A percentile compares a stretch with the other conserved stretches of the same genome.
Evolutionary conservation across 2,797 vertebrate species (phyloP).

Genomic region (Antrozous pallidus): DNA sequence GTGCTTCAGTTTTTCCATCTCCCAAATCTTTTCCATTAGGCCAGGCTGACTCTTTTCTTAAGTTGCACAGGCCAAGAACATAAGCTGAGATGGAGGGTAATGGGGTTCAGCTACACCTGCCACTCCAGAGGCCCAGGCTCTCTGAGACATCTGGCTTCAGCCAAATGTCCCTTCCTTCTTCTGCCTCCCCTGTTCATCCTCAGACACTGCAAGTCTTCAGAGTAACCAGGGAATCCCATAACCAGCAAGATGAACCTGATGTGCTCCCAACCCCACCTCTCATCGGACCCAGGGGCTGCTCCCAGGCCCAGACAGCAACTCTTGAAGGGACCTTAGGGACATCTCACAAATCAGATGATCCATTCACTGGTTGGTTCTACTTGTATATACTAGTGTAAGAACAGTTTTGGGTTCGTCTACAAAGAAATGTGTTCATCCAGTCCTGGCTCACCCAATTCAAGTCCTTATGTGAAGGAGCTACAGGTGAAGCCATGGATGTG

Average conservation of each 20-base stretch:
- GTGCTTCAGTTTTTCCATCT: background rate
- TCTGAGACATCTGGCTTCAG: background rate
- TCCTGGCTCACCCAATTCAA: background rate
- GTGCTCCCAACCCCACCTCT: background rate
- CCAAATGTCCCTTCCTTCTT: background rate
- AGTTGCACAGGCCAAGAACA: background rate
- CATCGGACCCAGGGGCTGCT: background rate
- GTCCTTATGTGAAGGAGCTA: background rate
- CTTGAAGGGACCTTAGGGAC: background rate
- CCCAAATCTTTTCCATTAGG: background rate
- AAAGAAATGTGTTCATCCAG: background rate
- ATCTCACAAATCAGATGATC: background rate
- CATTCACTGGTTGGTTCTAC: background rate
- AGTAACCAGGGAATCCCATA: background rate
- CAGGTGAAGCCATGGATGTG: too few relatives aligned
- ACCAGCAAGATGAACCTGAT: background rate
- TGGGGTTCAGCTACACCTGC: background rate
- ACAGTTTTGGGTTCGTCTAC: background rate
- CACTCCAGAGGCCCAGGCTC: background rate
- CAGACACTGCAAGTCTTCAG: background rate
- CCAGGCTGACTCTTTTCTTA: background rate
- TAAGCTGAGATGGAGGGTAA: background rate
- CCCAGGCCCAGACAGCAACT: background rate
- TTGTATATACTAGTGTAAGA: background rate
- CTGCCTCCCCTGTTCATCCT: fast-evolving